Conservation (phyloP, 2,888 invertebrate genomes). For the Pelosia muscerda region DNA sequence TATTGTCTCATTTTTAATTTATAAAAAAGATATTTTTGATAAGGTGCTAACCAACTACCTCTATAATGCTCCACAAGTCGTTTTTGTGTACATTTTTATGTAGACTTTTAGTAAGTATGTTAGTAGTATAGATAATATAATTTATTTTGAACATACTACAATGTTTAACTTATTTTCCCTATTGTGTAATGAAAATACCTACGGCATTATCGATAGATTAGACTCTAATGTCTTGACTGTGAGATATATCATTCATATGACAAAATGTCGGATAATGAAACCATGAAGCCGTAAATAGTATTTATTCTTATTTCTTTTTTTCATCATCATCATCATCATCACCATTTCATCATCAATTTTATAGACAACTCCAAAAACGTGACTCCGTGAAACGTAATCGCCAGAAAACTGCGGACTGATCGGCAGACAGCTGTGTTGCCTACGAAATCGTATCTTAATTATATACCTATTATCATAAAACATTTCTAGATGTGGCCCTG, state of each 20-base stretch:
- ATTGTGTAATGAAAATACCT: not conserved
- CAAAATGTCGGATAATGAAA: too few species aligned
- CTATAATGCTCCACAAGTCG: not conserved
- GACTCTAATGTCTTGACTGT: not conserved
- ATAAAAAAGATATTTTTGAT: conserved; percentile 15
- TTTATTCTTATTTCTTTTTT: too few species aligned
- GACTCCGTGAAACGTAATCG: too few species aligned
- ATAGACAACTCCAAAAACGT: too few species aligned
- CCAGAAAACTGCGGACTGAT: too few species aligned
- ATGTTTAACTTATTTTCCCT: not conserved
- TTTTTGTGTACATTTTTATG: conserved; percentile 4
- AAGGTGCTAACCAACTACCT: conserved; percentile 9
- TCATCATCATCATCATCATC: too few species aligned
- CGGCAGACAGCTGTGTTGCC: too few species aligned
- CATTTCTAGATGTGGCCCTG: not conserved
- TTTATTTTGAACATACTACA: not conserved
- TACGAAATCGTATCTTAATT: too few species aligned
- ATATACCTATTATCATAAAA: not conserved
- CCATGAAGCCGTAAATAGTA: too few species aligned
- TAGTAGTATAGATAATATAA: conserved; percentile 8
- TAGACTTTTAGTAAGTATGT: conserved; percentile 8
- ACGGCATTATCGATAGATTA: not conserved
- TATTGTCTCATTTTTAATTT: not conserved
- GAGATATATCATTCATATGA: not conserved
- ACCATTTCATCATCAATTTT: too few species aligned